Base-by-base conservation (phyloP, 2,888 invertebrate species). In the Theodoxus fluviatilis region DNA sequence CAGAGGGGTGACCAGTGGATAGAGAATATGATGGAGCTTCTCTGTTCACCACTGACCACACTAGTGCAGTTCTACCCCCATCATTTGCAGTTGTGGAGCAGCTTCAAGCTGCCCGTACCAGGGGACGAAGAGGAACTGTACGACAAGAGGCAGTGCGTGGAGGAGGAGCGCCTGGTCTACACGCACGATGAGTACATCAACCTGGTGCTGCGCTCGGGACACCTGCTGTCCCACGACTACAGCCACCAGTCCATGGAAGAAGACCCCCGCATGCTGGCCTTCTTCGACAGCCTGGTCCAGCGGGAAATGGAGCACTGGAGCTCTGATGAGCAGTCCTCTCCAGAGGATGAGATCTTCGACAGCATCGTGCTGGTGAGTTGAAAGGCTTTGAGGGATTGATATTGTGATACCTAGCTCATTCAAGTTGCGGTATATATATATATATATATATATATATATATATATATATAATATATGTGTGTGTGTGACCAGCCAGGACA, bases 221-320 rank as follows among this genome's bases (percentile, higher is more conserved):
- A 92, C 85, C 91, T 92, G 57, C 84, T 85, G 82, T 79, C 94
- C 0, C 94, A 95, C 87, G 95, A 96, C 88, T 95, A 94, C 85
- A 93, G 93, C 80, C 92, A 94, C 77, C 93, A 94, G 81, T 95
- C 94, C 9, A 94, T 93, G 0, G 91, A 92, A 68, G 96, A 97
- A 87, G 96, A 97, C 87, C 93, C 94, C 0, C 91, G 94, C 68
- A 97, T 97, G 96, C 93, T 97, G 93, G 96, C 96, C 38, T 96
- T 96, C 89, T 97, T 97, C 83, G 96, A 97, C 89, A 94, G 94
- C 15, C 89, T 96, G 31, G 94, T 97, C 37, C 95, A 96, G 85
- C 91, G 95, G 55, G 96, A 96, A 86, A 91, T 95, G 74, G 95
- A 95, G 88, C 92, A 92, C 2, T 81, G 80, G 74, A 82, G 80